Conservation (phyloP, 2,888 invertebrate genomes). For the Tetrapedia diversipes region DNA sequence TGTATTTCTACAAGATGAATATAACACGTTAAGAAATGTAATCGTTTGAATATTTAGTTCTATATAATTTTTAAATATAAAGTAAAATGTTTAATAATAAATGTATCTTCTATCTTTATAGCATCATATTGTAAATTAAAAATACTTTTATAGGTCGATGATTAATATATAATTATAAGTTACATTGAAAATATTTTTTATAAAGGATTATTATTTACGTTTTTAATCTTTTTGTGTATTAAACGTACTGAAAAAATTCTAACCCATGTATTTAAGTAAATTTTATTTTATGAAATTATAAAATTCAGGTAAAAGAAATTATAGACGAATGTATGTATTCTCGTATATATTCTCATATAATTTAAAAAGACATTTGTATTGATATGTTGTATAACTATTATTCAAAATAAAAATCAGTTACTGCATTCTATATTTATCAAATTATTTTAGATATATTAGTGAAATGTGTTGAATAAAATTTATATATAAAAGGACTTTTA, state of each 20-base stretch:
- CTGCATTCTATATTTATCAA: not conserved
- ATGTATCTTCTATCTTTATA: slow-evolving; percentile 29
- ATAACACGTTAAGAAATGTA: slow-evolving; percentile 13
- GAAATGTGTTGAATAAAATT: not conserved
- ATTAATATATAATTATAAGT: slow-evolving; percentile 20
- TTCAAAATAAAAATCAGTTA: slow-evolving; percentile 27
- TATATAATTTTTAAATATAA: not conserved
- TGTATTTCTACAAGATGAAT: slow-evolving; percentile 13
- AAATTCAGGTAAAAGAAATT: not conserved
- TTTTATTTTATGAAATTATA: slow-evolving; percentile 12
- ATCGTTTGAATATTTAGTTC: slow-evolving; percentile 11
- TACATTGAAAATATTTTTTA: slow-evolving; percentile 4
- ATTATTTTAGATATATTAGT: slow-evolving; percentile 14
- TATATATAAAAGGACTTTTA: not conserved
- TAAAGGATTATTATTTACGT: not conserved
- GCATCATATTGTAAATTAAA: slow-evolving; percentile 41
- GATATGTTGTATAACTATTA: slow-evolving; percentile 28
- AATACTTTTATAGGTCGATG: slow-evolving; percentile 31
- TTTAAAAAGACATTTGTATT: slow-evolving; percentile 10
- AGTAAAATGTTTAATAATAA: slow-evolving; percentile 16
- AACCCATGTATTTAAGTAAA: slow-evolving; percentile 1
- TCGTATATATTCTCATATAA: slow-evolving; percentile 20
- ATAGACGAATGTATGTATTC: not conserved
- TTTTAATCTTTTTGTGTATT: not conserved
- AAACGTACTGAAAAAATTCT: slow-evolving; percentile 4